A percentile compares a stretch with the other conserved stretches of the same genome.
Conservation (phyloP, 30 jellyfish, hydroid and myxozoan species). For the Nemopilema nomurai region DNA sequence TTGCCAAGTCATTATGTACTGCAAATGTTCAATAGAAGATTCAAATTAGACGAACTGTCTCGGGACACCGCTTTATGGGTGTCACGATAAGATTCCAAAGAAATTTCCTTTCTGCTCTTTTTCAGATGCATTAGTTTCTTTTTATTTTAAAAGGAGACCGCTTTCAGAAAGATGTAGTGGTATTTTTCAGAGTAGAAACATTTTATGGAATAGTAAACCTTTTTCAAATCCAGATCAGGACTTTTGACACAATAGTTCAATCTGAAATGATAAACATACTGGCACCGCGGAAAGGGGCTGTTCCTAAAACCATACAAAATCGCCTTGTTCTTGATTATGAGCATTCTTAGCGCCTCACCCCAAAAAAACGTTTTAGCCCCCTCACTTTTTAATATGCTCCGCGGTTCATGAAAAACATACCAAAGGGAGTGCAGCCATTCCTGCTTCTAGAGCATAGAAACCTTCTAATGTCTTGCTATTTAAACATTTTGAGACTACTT, state of each 20-base stretch:
- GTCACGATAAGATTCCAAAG: background rate
- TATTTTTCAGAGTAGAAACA: background rate
- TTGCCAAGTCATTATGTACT: background rate
- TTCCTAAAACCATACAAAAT: background rate
- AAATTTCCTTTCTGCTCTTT: background rate
- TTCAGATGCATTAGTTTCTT: background rate
- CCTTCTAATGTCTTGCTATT: constrained; percentile 32
- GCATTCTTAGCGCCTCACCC: background rate
- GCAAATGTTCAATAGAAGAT: background rate
- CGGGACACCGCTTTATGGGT: background rate
- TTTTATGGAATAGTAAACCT: background rate
- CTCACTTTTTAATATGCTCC: background rate
- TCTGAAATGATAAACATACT: constrained; percentile 10
- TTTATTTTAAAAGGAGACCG: background rate
- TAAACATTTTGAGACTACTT: constrained; percentile 10
- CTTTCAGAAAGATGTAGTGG: background rate
- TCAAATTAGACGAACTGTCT: background rate
- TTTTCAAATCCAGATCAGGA: background rate
- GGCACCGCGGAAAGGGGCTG: background rate
- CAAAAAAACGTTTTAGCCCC: background rate
- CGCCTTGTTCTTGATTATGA: background rate
- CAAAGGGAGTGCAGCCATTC: constrained; percentile 34
- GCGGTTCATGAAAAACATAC: background rate
- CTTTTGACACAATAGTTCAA: constrained; percentile 3
- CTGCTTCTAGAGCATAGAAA: constrained; percentile 50